Percentiles rank a stretch among this genome's conserved stretches.
phyloP scores from a whole-genome alignment of 2,888 invertebrate genomes.

The Phasia obesa region DNA sequence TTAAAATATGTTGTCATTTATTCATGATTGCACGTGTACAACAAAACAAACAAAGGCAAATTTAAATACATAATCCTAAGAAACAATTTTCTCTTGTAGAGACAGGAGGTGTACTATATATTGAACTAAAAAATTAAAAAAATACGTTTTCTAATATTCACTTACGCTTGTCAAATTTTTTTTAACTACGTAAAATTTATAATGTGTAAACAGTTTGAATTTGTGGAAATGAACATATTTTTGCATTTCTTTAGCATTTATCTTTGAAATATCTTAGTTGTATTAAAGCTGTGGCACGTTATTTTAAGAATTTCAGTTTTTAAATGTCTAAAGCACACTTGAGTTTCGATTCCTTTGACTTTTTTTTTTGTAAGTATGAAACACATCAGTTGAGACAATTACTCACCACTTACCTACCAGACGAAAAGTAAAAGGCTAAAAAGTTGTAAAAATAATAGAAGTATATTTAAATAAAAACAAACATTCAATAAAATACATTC shows the following conservation, averaged over 20 bases:
- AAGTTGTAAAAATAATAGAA: constrained; percentile 68
- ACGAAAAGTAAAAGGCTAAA: constrained; percentile 67
- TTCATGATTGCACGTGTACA: constrained; percentile 7
- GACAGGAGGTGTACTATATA: neutral
- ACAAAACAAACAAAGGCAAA: neutral
- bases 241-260: neutral
- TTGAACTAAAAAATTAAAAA: too few relatives aligned
- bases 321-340: constrained; percentile 12
- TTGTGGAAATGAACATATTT: neutral
- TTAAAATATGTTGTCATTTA: neutral
- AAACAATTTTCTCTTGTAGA: constrained; percentile 16
- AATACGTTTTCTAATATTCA: constrained; percentile 11
- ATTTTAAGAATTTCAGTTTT: constrained; percentile 47
- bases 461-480: constrained; percentile 68
- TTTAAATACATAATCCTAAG: constrained; percentile 8
- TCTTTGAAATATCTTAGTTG: neutral
- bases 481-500: constrained; percentile 71
- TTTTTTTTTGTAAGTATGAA: constrained; percentile 29
- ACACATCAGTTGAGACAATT: constrained; percentile 64
- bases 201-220: neutral
- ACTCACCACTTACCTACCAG: constrained; percentile 66
- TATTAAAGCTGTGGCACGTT: constrained; percentile 22
- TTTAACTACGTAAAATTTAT: neutral
- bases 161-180: constrained; percentile 29
- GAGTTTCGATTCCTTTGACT: constrained; percentile 60